Conservation (phyloP, 2,113 vertebrate genomes). For the Hypocryptadius cinnamomeus region DNA sequence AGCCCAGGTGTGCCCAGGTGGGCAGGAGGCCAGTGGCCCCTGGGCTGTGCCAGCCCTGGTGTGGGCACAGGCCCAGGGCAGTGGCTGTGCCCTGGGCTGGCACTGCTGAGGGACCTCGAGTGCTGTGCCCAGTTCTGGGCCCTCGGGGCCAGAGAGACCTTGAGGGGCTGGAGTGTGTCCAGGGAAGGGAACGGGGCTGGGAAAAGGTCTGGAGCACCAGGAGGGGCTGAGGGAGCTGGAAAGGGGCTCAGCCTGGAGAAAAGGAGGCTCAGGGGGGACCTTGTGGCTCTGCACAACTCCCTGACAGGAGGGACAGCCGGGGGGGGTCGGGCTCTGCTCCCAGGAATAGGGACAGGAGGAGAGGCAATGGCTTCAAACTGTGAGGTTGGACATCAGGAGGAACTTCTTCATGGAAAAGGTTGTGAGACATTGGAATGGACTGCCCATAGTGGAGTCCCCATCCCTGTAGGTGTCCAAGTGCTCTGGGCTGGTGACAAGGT, state of each 20-base stretch:
- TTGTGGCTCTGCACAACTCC: neutral
- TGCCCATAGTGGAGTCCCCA: neutral
- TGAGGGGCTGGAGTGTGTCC: neutral
- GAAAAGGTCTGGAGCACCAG: neutral
- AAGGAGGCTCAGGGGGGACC: neutral
- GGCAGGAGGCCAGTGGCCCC: neutral
- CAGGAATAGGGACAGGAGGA: neutral
- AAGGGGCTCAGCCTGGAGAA: neutral
- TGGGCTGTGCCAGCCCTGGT: neutral
- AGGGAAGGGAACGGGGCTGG: neutral
- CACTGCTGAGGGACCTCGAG: accelerated
- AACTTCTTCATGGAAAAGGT: neutral
- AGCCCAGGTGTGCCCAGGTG: neutral
- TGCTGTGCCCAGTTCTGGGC: neutral
- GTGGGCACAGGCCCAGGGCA: neutral
- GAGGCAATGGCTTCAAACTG: accelerated
- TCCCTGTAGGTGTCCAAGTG: neutral
- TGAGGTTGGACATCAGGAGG: neutral
- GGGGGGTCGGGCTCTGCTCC: neutral
- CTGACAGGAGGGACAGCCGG: neutral
- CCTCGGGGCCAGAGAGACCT: neutral
- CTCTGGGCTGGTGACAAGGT: neutral
- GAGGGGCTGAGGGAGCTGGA: neutral
- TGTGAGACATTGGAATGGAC: neutral
- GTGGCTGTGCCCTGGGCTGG: neutral